Conservation (phyloP, 2,888 invertebrate species). For the Lasioglossum malachurum region DNA sequence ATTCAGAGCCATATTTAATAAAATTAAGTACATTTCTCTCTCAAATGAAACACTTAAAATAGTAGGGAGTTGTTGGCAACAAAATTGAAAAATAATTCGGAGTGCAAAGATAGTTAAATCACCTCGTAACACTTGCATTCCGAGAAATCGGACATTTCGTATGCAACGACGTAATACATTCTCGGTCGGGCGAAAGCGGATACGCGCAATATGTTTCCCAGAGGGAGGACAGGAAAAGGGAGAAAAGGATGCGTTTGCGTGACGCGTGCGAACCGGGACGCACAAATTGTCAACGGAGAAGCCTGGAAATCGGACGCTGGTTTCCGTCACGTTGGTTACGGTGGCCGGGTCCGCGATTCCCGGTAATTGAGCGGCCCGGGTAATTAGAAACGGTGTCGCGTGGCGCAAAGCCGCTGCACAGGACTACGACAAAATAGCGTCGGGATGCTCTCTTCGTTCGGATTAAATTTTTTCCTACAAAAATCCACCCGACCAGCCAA, state of each 20-base stretch:
- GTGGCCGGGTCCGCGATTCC: not conserved
- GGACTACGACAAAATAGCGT: not conserved
- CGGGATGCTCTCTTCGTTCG: not conserved
- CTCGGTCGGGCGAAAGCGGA: not conserved
- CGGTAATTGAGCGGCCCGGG: constrained; percentile 1
- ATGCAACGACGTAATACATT: too few species aligned
- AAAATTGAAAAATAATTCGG: too few species aligned
- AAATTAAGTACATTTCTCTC: too few species aligned
- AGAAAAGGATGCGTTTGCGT: not conserved
- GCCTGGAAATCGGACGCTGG: constrained; percentile 13
- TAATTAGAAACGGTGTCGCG: constrained; percentile 8
- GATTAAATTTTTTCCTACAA: not conserved
- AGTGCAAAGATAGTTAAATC: too few species aligned
- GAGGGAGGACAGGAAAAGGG: not conserved
- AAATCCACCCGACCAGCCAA: too few species aligned
- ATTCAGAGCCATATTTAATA: too few species aligned
- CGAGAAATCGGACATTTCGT: too few species aligned
- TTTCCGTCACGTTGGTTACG: not conserved
- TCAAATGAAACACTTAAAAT: too few species aligned
- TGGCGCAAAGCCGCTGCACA: not conserved
- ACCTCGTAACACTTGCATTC: too few species aligned
- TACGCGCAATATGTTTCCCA: not conserved
- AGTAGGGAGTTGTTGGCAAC: too few species aligned
- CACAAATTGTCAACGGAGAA: constrained; percentile 12
- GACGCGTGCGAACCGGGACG: not conserved